Conservation (phyloP, 53 echinoderm and acorn worm species). For the Paelopatides confundens region DNA sequence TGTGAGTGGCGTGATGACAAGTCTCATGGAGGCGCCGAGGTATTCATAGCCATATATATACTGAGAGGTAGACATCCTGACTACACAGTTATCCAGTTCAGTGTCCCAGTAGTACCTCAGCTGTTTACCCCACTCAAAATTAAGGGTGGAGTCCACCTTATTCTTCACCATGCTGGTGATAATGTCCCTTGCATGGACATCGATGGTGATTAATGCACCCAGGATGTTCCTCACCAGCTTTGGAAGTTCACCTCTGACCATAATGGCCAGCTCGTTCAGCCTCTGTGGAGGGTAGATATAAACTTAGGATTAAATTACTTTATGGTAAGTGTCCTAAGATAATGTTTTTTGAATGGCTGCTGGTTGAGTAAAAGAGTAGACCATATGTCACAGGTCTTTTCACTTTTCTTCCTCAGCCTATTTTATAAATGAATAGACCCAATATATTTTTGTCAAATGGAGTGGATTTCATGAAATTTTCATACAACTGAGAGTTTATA, state of each 20-base stretch:
- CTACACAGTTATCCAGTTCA: conserved; percentile 97
- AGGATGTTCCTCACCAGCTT: conserved; percentile 96
- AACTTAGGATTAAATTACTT: not conserved
- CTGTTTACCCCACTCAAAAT: conserved; percentile 98
- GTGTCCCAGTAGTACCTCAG: conserved; percentile 98
- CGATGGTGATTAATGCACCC: conserved; percentile 95
- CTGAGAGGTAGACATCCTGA: conserved; percentile 97
- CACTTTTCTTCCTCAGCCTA: too few relatives aligned
- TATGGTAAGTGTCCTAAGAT: not conserved
- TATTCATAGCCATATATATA: conserved; percentile 99
- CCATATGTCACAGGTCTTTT: not conserved
- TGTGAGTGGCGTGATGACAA: conserved; percentile 97
- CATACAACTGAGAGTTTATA: too few relatives aligned
- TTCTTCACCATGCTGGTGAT: conserved; percentile 94
- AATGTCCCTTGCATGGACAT: conserved; percentile 98
- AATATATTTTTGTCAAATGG: too few relatives aligned
- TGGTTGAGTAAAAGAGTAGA: not conserved
- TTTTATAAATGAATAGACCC: too few relatives aligned
- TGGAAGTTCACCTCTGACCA: conserved; percentile 94
- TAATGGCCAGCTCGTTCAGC: conserved; percentile 81
- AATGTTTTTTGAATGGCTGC: not conserved
- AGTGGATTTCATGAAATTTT: too few relatives aligned
- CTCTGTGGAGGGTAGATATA: conserved; percentile 55
- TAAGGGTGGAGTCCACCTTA: conserved; percentile 77
- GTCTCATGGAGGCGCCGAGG: conserved; percentile 90